These are phyloP conservation scores for Tretioscincus oriximinensis DNA, from an alignment of 2,113 vertebrate genomes.

Conservation along the genomic window DNA sequence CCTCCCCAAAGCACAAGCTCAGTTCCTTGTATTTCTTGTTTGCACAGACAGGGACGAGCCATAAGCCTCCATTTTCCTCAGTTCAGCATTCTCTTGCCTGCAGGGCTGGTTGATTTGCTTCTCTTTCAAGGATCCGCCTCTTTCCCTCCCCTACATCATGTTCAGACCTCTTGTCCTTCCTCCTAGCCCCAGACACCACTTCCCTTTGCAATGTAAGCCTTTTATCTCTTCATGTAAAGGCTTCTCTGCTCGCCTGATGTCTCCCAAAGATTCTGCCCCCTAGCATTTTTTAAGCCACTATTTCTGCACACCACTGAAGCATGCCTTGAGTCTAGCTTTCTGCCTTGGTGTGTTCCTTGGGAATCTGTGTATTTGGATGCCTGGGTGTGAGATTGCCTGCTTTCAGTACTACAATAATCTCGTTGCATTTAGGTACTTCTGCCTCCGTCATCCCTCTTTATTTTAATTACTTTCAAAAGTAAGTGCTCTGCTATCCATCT, in stretches of 20 bases:
- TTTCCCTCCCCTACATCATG: not conserved
- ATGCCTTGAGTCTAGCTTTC: not conserved
- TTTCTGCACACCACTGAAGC: not conserved
- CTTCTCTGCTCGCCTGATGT: not conserved
- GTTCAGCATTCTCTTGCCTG: constrained; percentile 13
- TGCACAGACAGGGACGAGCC: not conserved
- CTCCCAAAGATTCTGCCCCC: not conserved
- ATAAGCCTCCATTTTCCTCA: constrained; percentile 1
- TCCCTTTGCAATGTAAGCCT: not conserved
- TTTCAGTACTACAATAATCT: not conserved
- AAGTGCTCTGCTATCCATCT: not conserved
- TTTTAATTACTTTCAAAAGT: no score
- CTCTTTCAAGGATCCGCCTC: constrained; percentile 8
- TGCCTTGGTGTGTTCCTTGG: not conserved
- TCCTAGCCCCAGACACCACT: not conserved
- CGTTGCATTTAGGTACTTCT: not conserved
- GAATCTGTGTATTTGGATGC: not conserved
- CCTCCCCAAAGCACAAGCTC: no score
- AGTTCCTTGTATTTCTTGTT: not conserved
- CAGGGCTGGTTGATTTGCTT: constrained; percentile 4
- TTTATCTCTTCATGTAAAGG: not conserved
- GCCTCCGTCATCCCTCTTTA: not conserved
- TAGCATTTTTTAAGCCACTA: not conserved
- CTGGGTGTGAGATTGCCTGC: not conserved
- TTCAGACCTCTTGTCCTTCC: not conserved